Evolutionary conservation across 2,113 vertebrate species (phyloP).

Genomic region (Callochromis pleurospilus): DNA sequence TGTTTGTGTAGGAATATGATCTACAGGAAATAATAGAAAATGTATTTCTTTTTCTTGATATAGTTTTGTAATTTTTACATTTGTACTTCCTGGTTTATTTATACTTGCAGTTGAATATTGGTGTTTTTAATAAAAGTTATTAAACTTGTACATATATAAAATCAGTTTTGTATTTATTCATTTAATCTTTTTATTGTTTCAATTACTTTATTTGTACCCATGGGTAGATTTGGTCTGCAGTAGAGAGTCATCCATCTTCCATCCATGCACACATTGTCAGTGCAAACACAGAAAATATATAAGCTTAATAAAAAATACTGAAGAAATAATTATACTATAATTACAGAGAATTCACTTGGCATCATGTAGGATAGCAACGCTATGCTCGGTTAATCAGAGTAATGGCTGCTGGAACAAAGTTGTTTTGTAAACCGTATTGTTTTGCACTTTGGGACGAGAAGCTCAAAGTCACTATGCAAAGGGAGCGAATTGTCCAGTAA

Average conservation of each 20-base stretch:
- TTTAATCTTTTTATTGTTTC: background rate
- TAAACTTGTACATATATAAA: background rate
- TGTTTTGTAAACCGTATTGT: background rate
- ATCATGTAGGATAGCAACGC: background rate
- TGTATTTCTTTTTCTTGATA: background rate
- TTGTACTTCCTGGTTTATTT: background rate
- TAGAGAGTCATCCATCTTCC: background rate
- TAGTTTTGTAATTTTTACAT: background rate
- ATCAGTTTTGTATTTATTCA: background rate
- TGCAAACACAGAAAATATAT: background rate
- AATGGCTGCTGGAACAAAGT: background rate
- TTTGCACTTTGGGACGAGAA: background rate
- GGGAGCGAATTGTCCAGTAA: background rate
- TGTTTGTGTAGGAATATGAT: background rate
- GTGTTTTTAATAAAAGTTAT: background rate
- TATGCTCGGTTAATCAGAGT: background rate
- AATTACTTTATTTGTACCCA: background rate
- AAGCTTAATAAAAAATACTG: background rate
- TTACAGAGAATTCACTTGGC: background rate
- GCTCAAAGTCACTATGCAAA: background rate
- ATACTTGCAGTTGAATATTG: background rate
- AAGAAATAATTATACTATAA: background rate
- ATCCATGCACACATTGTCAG: background rate
- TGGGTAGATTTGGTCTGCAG: background rate
- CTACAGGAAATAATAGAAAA: background rate